Base-by-base conservation (phyloP, 2,797 vertebrate genomes). In the Sebastiscus tertius region DNA sequence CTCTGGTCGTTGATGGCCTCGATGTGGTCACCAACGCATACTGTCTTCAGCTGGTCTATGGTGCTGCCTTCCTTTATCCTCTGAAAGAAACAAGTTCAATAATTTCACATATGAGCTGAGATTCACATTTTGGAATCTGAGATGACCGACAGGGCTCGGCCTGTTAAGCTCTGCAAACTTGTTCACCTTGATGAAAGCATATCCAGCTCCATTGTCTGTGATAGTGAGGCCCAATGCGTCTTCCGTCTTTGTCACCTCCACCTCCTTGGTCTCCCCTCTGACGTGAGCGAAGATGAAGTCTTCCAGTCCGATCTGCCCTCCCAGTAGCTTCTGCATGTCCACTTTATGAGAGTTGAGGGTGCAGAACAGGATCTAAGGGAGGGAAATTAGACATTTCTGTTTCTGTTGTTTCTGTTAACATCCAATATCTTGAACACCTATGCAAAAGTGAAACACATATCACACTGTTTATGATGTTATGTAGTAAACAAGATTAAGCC, bases 281-380 rank as follows among this genome's bases (percentile, higher is more conserved):
- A 99, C 95, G 0, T 99, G 98, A 36, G 98, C 98, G 0, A 99
- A 99, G 91, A 99, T 99, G 85, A 99, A 99, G 81, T 99, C 98
- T 89, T 99, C 98, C 89, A 99, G 91, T 13, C 98, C 98, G 0
- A 99, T 99, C 95, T 99, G 98, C 0, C 98, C 98, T 0, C 98
- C 98, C 62, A 99, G 92, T 2, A 99, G 95, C 87, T 98, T 99
- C 94, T 98, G 97, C 98, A 99, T 99, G 93, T 99, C 98, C 79
- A 99, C 98, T 81, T 99, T 99, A 88, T 99, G 98, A 0, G 98
- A 98, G 92, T 99, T 99, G 55, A 99, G 95, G 6, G 98, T 99
- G 89, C 98, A 99, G 88, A 99, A 99, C 14, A 99, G 92, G 88
- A 99, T 99, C 98, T 99, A 92, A 34, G 27, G 18, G 22, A 18